Evolutionary conservation across 1,140 invertebrate species (phyloP).

Genomic region (Globodera rostochiensis): DNA sequence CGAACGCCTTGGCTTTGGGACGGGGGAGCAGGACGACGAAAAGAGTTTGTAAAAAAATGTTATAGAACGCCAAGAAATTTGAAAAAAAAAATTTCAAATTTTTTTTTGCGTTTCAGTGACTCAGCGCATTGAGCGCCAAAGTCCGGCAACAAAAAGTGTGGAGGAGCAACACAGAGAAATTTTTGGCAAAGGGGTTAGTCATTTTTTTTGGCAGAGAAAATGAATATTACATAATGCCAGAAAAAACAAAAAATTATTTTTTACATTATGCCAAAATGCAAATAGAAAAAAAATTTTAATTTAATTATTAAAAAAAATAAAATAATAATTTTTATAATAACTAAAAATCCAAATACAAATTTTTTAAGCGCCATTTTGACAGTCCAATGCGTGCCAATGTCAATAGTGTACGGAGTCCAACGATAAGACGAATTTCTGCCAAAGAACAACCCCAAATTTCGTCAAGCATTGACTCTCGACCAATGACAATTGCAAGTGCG

Average conservation of each 20-base stretch:
- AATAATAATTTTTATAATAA: not conserved
- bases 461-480: slow-evolving; percentile 22
- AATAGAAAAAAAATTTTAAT: not conserved
- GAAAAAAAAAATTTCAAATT: not conserved
- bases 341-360: not conserved
- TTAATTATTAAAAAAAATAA: not conserved
- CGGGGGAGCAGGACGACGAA: not conserved
- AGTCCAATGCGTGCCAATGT: not conserved
- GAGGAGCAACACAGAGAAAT: slow-evolving; percentile 4
- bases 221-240: too few relatives aligned
- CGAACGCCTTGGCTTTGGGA: not conserved
- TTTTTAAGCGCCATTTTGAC: not conserved
- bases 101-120: not conserved
- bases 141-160: not conserved
- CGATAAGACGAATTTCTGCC: not conserved
- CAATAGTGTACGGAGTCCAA: not conserved
- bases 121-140: slow-evolving; percentile 1
- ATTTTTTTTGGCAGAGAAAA: not conserved
- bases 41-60: not conserved
- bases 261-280: not conserved
- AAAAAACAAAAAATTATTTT: too few relatives aligned
- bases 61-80: not conserved
- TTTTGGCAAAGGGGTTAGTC: not conserved
- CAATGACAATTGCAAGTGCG: slow-evolving; percentile 14
- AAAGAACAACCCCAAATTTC: not conserved